Percentiles rank a stretch among this genome's conserved stretches.
Evolutionary conservation across 2,113 vertebrate genomes (phyloP).

Genomic region (Syngnathus floridae): DNA sequence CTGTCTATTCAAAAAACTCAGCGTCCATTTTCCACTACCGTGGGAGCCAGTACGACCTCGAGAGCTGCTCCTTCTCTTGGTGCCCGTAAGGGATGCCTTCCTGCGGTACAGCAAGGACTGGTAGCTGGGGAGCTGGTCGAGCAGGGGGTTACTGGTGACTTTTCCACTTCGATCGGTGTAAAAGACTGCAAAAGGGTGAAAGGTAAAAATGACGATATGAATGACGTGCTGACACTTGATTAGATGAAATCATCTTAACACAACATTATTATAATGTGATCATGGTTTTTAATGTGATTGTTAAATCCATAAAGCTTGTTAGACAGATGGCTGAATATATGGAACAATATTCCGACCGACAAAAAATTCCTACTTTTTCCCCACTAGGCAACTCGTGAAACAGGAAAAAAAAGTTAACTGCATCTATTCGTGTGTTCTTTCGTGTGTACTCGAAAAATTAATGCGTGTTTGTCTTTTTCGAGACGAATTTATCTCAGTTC

Average conservation of each 20-base stretch:
- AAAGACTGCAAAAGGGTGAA: conserved; percentile 56
- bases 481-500: not conserved
- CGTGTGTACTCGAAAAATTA: not conserved
- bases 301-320: not conserved
- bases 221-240: not conserved
- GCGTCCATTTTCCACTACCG: conserved; percentile 40
- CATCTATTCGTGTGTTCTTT: not conserved
- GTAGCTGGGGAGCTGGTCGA: conserved; percentile 90
- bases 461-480: not conserved
- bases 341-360: not conserved
- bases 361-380: not conserved
- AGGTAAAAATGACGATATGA: not conserved
- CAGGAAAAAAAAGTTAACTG: not conserved
- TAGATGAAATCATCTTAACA: not conserved
- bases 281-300: not conserved
- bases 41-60: conserved; percentile 34
- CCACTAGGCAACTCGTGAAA: not conserved
- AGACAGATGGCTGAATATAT: not conserved
- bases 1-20: conserved; percentile 23
- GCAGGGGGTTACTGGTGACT: conserved; percentile 64
- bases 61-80: conserved; percentile 43
- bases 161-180: conserved; percentile 45
- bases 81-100: conserved; percentile 37
- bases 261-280: not conserved
- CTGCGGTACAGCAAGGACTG: conserved; percentile 75